These are phyloP conservation scores for Euproctis similis DNA, from an alignment of 2,888 invertebrate species.

Conservation along the genomic window DNA sequence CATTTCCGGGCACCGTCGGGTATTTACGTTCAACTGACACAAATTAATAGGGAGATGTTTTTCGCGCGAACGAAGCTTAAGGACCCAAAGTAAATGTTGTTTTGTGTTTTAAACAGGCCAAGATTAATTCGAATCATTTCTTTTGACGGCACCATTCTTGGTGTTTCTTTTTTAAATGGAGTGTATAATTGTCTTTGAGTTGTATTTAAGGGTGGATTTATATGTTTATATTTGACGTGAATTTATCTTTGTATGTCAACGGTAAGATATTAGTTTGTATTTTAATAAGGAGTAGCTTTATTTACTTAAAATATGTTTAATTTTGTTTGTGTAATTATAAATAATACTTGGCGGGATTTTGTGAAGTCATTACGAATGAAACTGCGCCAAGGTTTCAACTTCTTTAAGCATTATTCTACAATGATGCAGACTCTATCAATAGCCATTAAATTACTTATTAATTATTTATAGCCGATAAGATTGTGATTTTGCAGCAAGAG, in stretches of 20 bases:
- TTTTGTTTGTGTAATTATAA: too few species aligned
- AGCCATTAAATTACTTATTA: too few species aligned
- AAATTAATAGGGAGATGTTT: constrained; percentile 54
- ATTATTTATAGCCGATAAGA: too few species aligned
- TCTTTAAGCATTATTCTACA: too few species aligned
- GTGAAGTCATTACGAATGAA: too few species aligned
- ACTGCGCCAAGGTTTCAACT: too few species aligned
- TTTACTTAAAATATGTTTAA: too few species aligned
- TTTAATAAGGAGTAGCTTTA: too few species aligned
- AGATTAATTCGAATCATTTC: constrained; percentile 47
- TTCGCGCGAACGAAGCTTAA: constrained; percentile 33
- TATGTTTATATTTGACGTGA: constrained; percentile 14
- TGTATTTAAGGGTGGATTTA: constrained; percentile 21
- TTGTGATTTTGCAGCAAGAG: too few species aligned
- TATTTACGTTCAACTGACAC: constrained; percentile 28
- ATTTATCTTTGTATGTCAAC: not conserved
- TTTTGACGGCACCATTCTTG: constrained; percentile 34
- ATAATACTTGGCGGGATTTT: too few species aligned
- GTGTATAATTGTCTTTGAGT: constrained; percentile 27
- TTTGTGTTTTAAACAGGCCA: constrained; percentile 46
- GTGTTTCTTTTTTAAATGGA: constrained; percentile 29
- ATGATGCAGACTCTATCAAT: too few species aligned
- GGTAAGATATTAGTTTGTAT: too few species aligned
- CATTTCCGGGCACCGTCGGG: constrained; percentile 19
- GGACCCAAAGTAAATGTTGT: constrained; percentile 41